phyloP scores from a whole-genome alignment of 2,113 vertebrate genomes.

The Rana temporaria region DNA sequence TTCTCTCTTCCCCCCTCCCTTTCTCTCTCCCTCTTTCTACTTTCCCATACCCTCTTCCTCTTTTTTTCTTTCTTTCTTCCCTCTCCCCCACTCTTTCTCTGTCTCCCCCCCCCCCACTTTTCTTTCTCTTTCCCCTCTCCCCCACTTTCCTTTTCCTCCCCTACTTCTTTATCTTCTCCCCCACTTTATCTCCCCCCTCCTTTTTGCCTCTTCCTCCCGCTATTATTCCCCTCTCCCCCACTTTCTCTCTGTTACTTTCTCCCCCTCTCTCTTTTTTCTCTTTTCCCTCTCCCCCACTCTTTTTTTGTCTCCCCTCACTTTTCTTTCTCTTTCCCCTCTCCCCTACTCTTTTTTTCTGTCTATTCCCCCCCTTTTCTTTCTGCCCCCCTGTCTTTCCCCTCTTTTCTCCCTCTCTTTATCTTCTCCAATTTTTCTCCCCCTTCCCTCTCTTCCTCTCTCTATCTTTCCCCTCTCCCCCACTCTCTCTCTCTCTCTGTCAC shows the following conservation, averaged over 20 bases:
- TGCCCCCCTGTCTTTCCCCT: no score
- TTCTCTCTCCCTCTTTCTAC: no score
- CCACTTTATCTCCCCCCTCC: not conserved
- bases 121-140: not conserved
- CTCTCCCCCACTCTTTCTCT: not conserved
- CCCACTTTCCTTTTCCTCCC: not conserved
- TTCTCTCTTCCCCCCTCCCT: no score
- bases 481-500: not conserved
- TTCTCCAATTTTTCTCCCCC: no score
- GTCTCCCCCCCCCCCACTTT: not conserved
- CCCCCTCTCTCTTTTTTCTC: not conserved
- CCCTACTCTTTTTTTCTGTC: no score
- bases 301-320: no score
- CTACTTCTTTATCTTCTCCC: not conserved
- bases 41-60: not conserved
- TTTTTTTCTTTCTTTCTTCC: not conserved
- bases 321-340: no score
- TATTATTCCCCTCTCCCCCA: not conserved
- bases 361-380: no score
- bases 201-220: not conserved
- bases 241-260: not conserved
- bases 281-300: no score
- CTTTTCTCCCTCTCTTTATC: no score
- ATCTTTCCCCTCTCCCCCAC: no score
- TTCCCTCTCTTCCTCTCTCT: not conserved